Percentiles rank a stretch among this genome's conserved stretches.
These are phyloP conservation scores for Elephantulus edwardii DNA, from an alignment of 2,113 vertebrate genomes.

Conservation along the genomic window DNA sequence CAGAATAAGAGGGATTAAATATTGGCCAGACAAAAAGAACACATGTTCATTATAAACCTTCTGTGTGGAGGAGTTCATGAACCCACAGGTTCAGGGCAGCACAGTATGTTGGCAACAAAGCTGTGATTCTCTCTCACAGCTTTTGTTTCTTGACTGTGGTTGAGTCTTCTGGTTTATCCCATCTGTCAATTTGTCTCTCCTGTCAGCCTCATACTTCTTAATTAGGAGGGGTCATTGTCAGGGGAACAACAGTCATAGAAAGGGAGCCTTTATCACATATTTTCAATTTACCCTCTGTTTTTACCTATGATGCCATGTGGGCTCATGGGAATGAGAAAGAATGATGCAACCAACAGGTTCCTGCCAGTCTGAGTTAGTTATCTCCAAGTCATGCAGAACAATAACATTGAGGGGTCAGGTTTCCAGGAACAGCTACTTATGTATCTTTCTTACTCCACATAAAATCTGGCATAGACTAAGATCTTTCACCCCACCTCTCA, in stretches of 20 bases:
- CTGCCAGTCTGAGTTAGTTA: conserved; percentile 9
- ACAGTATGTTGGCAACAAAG: background rate
- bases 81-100: background rate
- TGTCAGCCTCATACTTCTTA: conserved; percentile 34
- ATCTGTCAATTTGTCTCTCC: conserved; percentile 16
- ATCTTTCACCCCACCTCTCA: background rate
- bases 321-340: conserved; percentile 63
- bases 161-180: conserved; percentile 45
- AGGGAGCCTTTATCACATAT: conserved; percentile 33
- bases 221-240: background rate
- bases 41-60: background rate
- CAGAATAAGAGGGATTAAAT: background rate
- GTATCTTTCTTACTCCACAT: background rate
- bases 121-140: background rate
- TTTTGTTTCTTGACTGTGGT: conserved; percentile 28
- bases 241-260: conserved; percentile 38
- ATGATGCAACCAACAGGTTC: conserved; percentile 45
- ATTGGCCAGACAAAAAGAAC: background rate
- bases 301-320: conserved; percentile 61
- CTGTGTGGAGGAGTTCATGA: background rate
- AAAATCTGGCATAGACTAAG: background rate
- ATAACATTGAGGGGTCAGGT: background rate
- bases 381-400: conserved; percentile 32
- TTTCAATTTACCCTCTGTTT: conserved; percentile 52
- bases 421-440: conserved; percentile 30